Conservation (phyloP, 2,888 invertebrate genomes). For the Caenorhabditis sp. region DNA sequence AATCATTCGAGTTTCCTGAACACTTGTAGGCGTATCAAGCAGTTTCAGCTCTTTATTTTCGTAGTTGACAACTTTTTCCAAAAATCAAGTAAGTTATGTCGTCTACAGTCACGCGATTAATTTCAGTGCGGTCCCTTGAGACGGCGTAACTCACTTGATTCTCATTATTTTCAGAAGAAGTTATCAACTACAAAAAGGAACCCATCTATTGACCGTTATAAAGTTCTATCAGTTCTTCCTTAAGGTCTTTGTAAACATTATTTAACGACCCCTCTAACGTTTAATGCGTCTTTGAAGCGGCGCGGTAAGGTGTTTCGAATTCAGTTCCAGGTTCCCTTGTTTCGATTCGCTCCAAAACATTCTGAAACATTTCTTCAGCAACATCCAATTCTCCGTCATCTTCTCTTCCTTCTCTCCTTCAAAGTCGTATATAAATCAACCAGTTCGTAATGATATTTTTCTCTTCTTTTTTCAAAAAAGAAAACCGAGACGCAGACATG, state of each 20-base stretch:
- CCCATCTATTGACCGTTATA: no score
- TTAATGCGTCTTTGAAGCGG: slow-evolving; percentile 28
- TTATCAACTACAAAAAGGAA: no score
- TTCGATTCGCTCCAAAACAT: not conserved
- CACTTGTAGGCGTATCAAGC: no score
- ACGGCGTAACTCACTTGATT: no score
- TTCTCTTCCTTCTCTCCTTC: slow-evolving; percentile 2
- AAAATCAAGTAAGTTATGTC: no score
- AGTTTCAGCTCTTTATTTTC: no score
- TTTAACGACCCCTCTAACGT: slow-evolving; percentile 27
- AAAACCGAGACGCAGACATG: slow-evolving; percentile 38
- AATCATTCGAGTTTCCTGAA: no score
- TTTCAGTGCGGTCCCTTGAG: no score
- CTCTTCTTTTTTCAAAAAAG: not conserved
- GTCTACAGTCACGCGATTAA: no score
- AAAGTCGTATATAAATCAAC: slow-evolving; percentile 41
- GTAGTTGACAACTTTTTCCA: not conserved
- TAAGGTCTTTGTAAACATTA: slow-evolving; percentile 35
- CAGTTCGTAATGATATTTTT: slow-evolving; percentile 50
- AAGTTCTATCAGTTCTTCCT: slow-evolving; percentile 6
- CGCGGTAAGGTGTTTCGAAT: slow-evolving; percentile 21
- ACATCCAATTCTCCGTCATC: slow-evolving; percentile 18
- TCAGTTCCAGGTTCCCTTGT: not conserved
- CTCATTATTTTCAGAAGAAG: no score
- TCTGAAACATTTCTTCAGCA: slow-evolving; percentile 6